phyloP scores from a whole-genome alignment of 2,888 invertebrate genomes.

The Ctenicera cuprea region DNA sequence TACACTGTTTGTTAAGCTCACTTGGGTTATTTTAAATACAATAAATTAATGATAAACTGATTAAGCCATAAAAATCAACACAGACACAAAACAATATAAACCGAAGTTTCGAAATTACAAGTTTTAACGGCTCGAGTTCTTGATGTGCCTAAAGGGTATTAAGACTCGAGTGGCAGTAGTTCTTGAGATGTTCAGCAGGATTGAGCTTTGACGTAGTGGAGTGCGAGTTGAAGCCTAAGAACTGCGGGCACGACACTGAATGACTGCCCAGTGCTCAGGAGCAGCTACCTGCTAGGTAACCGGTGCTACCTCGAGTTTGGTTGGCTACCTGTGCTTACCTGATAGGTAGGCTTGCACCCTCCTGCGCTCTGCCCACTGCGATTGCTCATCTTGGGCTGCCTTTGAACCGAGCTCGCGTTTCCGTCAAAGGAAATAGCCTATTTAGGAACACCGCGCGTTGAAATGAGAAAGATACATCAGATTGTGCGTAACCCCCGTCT shows the following conservation, averaged over 20 bases:
- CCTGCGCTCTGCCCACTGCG: slow-evolving; percentile 70
- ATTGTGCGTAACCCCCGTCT: slow-evolving; percentile 36
- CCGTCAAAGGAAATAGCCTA: slow-evolving; percentile 46
- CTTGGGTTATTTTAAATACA: no score
- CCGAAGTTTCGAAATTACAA: no score
- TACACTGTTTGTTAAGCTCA: no score
- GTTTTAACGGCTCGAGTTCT: background rate
- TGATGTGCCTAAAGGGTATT: slow-evolving; percentile 9
- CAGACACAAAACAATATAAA: no score
- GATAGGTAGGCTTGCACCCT: slow-evolving; percentile 71
- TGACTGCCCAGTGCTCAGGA: slow-evolving; percentile 68
- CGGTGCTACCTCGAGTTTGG: slow-evolving; percentile 70
- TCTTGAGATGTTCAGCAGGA: slow-evolving; percentile 30
- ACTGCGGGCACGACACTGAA: slow-evolving; percentile 72
- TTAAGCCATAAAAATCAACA: no score
- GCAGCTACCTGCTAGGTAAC: slow-evolving; percentile 70
- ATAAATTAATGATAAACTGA: no score
- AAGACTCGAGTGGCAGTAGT: slow-evolving; percentile 15
- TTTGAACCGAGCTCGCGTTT: slow-evolving; percentile 44
- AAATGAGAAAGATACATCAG: slow-evolving; percentile 36
- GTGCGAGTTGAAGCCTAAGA: slow-evolving; percentile 69
- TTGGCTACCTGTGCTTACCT: slow-evolving; percentile 71
- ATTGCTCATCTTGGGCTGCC: slow-evolving; percentile 66
- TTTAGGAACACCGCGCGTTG: slow-evolving; percentile 14
- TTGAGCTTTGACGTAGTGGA: slow-evolving; percentile 32